Conservation (phyloP, 2,113 vertebrate genomes). For the Erythrocebus patas region DNA sequence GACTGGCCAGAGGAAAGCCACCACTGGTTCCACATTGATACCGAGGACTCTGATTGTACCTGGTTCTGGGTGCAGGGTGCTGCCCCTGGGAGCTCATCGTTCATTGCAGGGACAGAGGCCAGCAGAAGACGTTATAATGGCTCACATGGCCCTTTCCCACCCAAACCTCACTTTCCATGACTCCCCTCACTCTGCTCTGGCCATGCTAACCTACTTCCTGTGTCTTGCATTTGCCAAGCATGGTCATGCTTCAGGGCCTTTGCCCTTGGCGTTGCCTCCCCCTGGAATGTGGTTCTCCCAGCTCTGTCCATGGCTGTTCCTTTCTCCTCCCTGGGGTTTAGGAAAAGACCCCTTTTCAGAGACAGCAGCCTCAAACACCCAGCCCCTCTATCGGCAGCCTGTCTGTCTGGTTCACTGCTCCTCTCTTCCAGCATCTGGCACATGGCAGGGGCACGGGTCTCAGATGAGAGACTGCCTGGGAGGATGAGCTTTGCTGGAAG, state of each 20-base stretch:
- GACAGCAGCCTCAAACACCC: background rate
- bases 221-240: background rate
- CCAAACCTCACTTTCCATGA: rapidly evolving
- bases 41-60: background rate
- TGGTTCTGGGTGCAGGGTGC: background rate
- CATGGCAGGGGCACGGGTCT: background rate
- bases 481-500: background rate
- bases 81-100: background rate
- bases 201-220: background rate
- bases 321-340: background rate
- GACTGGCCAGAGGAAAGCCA: background rate
- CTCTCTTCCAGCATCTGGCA: background rate
- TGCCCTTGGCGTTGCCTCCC: background rate
- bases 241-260: background rate
- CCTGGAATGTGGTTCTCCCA: background rate
- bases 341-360: background rate
- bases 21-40: background rate
- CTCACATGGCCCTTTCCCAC: background rate
- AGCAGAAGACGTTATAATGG: background rate
- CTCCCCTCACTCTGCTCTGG: background rate
- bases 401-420: background rate
- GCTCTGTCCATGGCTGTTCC: background rate
- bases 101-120: background rate
- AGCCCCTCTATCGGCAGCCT: background rate
- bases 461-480: background rate